Percentiles rank a stretch among this genome's conserved stretches.
These are phyloP conservation scores for Callimorpha dominula DNA, from an alignment of 2,888 invertebrate genomes.

Conservation along the genomic window DNA sequence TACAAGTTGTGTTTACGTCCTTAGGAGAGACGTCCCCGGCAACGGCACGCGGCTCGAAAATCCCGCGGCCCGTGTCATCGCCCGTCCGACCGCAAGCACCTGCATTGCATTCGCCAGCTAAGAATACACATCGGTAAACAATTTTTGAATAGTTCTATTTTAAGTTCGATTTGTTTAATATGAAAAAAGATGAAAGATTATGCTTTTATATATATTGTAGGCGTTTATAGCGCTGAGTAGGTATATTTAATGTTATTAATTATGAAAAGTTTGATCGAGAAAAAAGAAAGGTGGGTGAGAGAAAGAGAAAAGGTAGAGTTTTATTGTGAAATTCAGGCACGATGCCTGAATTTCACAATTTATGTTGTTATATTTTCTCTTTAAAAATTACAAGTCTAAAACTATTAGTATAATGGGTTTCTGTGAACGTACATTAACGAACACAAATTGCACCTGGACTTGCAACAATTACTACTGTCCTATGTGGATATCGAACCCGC, in stretches of 20 bases:
- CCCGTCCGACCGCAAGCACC: slow-evolving; percentile 88
- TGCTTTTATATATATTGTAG: no score
- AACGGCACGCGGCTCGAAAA: slow-evolving; percentile 88
- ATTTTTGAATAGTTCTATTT: not conserved
- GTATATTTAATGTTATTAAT: no score
- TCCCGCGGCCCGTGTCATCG: slow-evolving; percentile 91
- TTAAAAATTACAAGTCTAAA: no score
- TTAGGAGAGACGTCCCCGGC: slow-evolving; percentile 82
- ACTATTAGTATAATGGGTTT: no score
- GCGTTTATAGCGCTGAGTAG: no score
- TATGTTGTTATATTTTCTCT: no score
- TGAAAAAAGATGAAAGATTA: no score
- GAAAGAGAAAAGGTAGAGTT: no score
- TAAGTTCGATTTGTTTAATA: not conserved
- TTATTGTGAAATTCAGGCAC: no score
- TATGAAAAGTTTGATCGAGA: no score
- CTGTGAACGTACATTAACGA: not conserved
- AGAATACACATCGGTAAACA: slow-evolving; percentile 77
- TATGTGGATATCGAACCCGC: not conserved
- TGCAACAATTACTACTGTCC: not conserved
- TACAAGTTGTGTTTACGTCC: slow-evolving; percentile 28
- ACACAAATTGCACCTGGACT: not conserved
- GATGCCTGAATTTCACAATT: no score
- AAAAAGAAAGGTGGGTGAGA: no score
- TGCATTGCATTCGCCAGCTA: slow-evolving; percentile 74